Conservation (phyloP, 2,888 invertebrate genomes). For the Nomada ruficornis region DNA sequence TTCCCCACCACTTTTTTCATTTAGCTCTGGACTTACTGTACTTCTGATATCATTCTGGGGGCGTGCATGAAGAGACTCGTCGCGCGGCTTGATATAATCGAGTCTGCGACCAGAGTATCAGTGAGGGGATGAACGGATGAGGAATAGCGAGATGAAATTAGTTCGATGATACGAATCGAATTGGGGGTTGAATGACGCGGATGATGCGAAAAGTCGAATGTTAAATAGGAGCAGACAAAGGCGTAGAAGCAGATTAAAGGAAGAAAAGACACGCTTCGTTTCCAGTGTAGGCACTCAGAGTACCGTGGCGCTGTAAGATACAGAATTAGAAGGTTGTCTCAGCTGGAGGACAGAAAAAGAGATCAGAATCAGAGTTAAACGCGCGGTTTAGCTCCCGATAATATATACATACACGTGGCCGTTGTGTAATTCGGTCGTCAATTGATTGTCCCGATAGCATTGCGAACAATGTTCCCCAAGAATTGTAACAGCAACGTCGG, state of each 20-base stretch:
- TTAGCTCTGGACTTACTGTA: not conserved
- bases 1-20: no score
- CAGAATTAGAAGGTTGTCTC: constrained; percentile 59
- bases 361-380: constrained; percentile 50
- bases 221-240: constrained; percentile 59
- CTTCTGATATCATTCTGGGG: not conserved
- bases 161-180: constrained; percentile 48
- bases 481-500: no score
- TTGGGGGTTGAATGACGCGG: constrained; percentile 22
- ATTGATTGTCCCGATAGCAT: not conserved
- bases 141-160: constrained; percentile 26
- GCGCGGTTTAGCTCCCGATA: constrained; percentile 18
- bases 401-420: not conserved
- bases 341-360: constrained; percentile 62
- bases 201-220: constrained; percentile 54
- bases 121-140: constrained; percentile 23
- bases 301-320: constrained; percentile 66
- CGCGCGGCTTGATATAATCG: constrained; percentile 18
- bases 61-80: not conserved
- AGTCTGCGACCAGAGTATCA: constrained; percentile 16
- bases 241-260: constrained; percentile 62
- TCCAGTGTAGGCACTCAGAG: constrained; percentile 54
- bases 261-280: constrained; percentile 56
- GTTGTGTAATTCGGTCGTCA: not conserved
- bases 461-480: no score